phyloP scores from a whole-genome alignment of 2,888 invertebrate species.

The Orthosia incerta region DNA sequence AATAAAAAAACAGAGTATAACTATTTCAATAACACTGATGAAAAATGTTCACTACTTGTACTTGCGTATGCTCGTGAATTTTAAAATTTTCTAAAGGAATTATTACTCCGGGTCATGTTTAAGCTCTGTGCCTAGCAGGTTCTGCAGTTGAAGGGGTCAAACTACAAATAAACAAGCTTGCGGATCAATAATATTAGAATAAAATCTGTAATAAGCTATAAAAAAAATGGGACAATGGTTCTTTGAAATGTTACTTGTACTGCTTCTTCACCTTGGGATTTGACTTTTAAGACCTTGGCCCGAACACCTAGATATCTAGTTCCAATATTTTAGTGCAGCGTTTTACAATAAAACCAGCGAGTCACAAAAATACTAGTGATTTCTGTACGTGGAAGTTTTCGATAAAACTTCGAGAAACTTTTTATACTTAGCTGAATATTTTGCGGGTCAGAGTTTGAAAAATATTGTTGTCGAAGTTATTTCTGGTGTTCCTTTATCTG shows the following conservation, averaged over 20 bases:
- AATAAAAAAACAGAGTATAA: background rate
- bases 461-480: constrained; percentile 13
- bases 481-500: background rate
- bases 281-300: constrained; percentile 5
- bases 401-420: constrained; percentile 14
- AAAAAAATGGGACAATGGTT: no score
- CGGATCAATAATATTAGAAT: background rate
- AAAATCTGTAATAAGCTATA: background rate
- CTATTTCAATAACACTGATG: background rate
- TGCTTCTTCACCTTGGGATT: background rate
- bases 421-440: constrained; percentile 8
- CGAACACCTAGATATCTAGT: constrained; percentile 5
- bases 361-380: constrained; percentile 20
- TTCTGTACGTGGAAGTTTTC: constrained; percentile 1
- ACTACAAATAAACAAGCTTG: no score
- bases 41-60: background rate
- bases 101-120: background rate
- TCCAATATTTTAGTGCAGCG: constrained; percentile 32
- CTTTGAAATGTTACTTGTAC: background rate
- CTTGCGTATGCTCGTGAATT: background rate
- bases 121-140: background rate
- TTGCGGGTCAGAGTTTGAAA: constrained; percentile 21
- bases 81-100: background rate
- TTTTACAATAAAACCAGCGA: constrained; percentile 15
- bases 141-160: background rate